Base-by-base conservation (phyloP, 2,888 invertebrate species). In the Drosophila affinis region DNA sequence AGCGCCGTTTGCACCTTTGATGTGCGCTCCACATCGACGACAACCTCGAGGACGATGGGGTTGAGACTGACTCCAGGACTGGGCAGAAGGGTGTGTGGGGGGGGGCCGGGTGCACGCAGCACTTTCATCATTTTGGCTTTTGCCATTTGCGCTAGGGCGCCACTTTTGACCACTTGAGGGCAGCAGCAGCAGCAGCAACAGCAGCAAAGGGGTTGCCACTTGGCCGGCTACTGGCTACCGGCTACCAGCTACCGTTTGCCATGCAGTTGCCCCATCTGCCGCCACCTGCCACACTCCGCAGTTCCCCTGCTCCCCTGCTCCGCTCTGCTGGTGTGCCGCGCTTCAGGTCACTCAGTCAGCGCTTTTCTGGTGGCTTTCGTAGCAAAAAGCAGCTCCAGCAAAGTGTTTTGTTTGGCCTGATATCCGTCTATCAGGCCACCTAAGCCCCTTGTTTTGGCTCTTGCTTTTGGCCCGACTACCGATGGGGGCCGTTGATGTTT, bases 91-190 rank as follows among this genome's bases (percentile, higher is more conserved):
- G 39, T 39, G 14, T 17, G 56, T 18, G 53, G 46, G 6, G 51
- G 12, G 24, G 24, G 24, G 24, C 0, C 32, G 65, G 45, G 56
- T 32, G 65, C 48, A 39, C n/a, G 18, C 53, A 78, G 84, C 84
- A 84, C 82, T 84, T 85, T 85, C 80, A 86, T 84, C 86, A 84
- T 86, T 72, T 85, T 86, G 82, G 84, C 86, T 85, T 85, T 85
- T 82, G 84, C 86, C 84, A 84, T 84, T 84, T 86, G 79, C 77
- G 77, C 79, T 73, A 76, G 68, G 70, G 62, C 77, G 82, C 79
- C 82, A 81, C 81, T 85, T 84, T 79, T 79, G 85, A 79, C 79
- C 82, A 84, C 84, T 82, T 82, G 77, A 75, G 77, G 79, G 77
- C 72, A 72, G 54, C 62, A 63, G 9, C 27, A 27, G 7, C 27